Percentiles rank a stretch among this genome's conserved stretches.
These are phyloP conservation scores for Coregonus suidteri DNA, from an alignment of 2,797 vertebrate species.

Conservation along the genomic window DNA sequence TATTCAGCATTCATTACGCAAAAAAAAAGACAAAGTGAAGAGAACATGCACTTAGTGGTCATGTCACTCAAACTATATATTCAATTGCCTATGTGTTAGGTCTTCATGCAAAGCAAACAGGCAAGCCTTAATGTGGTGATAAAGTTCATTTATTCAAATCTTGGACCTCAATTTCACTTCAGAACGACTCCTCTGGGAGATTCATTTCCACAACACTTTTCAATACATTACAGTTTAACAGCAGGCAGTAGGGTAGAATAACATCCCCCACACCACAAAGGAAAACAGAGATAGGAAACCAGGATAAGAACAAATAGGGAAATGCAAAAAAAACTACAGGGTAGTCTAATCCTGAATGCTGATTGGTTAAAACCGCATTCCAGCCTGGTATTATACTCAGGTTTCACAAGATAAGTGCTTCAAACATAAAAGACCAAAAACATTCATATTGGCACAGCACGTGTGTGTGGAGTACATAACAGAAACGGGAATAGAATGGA, in stretches of 20 bases:
- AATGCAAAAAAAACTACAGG: conserved; percentile 6
- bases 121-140: conserved; percentile 31
- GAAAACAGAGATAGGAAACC: conserved; percentile 33
- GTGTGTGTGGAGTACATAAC: conserved; percentile 3
- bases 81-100: not conserved
- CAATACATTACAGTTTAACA: conserved; percentile 43
- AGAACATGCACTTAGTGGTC: too few relatives aligned
- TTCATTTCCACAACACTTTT: conserved; percentile 43
- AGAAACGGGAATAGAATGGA: not conserved
- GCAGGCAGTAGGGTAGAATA: conserved; percentile 43
- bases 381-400: conserved; percentile 13
- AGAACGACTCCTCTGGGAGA: conserved; percentile 20
- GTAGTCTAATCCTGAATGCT: too few relatives aligned
- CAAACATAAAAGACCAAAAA: conserved; percentile 21
- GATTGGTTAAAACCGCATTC: too few relatives aligned
- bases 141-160: conserved; percentile 62
- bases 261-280: conserved; percentile 37
- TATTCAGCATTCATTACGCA: not conserved
- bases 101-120: not conserved
- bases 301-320: not conserved
- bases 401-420: conserved; percentile 7
- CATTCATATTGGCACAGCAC: conserved; percentile 54
- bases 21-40: too few relatives aligned
- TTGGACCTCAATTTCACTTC: conserved; percentile 64
- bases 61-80: not conserved